Percentiles rank a stretch among this genome's conserved stretches.
Evolutionary conservation across 2,113 vertebrate species (phyloP).

Genomic region (Crotalus helleri): DNA sequence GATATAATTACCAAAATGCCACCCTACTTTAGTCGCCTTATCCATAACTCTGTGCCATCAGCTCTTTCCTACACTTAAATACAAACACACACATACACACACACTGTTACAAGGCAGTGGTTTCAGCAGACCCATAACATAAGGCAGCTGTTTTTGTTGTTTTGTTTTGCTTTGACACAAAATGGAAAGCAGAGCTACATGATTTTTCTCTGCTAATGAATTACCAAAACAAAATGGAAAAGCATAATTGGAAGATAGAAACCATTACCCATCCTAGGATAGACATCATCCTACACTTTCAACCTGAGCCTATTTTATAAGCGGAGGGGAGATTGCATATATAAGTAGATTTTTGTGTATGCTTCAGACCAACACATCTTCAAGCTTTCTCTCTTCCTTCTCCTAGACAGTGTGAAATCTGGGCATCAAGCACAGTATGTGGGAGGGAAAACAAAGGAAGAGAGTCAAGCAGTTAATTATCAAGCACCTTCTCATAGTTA

Average conservation of each 20-base stretch:
- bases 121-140: neutral
- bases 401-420: neutral
- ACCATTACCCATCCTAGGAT: accelerated
- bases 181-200: neutral
- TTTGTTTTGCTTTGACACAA: neutral
- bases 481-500: neutral
- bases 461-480: conserved; percentile 40
- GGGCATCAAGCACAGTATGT: conserved; percentile 22
- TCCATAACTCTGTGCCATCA: neutral
- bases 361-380: neutral
- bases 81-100: accelerated
- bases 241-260: neutral
- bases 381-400: neutral
- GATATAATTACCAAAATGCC: neutral
- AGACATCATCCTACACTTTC: neutral
- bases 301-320: neutral
- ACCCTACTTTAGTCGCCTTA: neutral
- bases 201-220: neutral
- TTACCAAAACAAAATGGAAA: neutral
- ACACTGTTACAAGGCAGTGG: neutral
- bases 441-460: neutral
- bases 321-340: neutral
- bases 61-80: neutral
- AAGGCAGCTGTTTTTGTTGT: neutral
- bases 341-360: neutral